Evolutionary conservation across 2,113 vertebrate genomes (phyloP).

Genomic region (Stomatorhinus ivindoensis): DNA sequence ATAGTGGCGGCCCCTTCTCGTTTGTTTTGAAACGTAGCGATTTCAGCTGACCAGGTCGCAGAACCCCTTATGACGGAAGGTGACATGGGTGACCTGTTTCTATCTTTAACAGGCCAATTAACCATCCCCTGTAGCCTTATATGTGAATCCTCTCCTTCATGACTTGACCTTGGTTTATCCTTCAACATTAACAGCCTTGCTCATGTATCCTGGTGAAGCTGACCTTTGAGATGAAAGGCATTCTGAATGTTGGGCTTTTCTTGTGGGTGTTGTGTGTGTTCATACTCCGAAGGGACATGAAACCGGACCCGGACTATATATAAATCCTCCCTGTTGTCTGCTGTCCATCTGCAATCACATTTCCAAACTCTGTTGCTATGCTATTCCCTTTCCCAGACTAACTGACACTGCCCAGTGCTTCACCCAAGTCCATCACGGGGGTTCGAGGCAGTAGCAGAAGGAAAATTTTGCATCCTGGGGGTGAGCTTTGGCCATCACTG

Average conservation of each 20-base stretch:
- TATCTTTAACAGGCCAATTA: not conserved
- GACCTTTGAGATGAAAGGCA: not conserved
- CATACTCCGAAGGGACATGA: not conserved
- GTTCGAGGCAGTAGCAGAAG: not conserved
- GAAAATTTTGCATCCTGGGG: not conserved
- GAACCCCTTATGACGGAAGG: not conserved
- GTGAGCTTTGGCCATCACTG: not conserved
- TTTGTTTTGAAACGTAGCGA: not conserved
- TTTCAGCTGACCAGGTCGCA: not conserved
- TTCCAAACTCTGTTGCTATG: not conserved
- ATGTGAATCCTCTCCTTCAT: not conserved
- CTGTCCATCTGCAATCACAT: not conserved
- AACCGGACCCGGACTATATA: not conserved
- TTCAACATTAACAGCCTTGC: not conserved
- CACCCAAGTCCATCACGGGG: not conserved
- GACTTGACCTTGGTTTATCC: not conserved
- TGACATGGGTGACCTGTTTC: not conserved
- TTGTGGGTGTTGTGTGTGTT: not conserved
- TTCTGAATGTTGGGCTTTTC: not conserved
- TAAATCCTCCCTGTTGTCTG: not conserved
- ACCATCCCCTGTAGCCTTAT: not conserved
- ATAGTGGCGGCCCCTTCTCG: not conserved
- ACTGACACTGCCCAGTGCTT: not conserved
- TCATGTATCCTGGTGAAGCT: not conserved
- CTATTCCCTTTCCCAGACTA: not conserved